Conservation (phyloP, 2,888 invertebrate species). For the Lasioglossum lativentre region DNA sequence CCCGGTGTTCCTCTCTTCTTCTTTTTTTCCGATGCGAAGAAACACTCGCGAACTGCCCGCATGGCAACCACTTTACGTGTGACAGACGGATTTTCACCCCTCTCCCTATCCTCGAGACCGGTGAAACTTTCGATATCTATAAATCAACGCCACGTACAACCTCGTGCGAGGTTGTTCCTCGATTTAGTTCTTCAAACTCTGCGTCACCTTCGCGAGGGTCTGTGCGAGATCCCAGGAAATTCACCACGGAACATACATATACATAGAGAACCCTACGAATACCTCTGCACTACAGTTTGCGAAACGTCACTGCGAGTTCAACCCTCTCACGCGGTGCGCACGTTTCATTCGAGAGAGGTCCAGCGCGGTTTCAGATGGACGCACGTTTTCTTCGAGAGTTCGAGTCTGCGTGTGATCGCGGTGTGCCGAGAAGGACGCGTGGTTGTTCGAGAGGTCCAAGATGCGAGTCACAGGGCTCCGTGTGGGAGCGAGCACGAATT, state of each 20-base stretch:
- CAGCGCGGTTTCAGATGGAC: neutral
- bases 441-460: neutral
- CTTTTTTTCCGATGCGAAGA: conserved; percentile 38
- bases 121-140: neutral
- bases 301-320: neutral
- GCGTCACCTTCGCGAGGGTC: neutral
- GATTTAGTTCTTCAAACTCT: neutral
- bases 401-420: neutral
- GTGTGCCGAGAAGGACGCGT: neutral
- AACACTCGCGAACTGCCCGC: conserved; percentile 71
- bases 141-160: neutral
- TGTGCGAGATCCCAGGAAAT: neutral
- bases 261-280: neutral
- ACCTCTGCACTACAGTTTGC: neutral
- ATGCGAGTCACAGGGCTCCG: neutral
- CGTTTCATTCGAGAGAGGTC: neutral
- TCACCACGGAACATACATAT: neutral
- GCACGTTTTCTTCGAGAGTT: neutral
- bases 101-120: neutral
- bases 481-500: neutral
- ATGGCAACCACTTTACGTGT: conserved; percentile 53
- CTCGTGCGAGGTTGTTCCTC: neutral
- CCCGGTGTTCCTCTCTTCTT: conserved; percentile 10
- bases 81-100: conserved; percentile 1
- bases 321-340: neutral